Base-by-base conservation (phyloP, 2,888 invertebrate genomes). In the Euzetes globulus region DNA sequence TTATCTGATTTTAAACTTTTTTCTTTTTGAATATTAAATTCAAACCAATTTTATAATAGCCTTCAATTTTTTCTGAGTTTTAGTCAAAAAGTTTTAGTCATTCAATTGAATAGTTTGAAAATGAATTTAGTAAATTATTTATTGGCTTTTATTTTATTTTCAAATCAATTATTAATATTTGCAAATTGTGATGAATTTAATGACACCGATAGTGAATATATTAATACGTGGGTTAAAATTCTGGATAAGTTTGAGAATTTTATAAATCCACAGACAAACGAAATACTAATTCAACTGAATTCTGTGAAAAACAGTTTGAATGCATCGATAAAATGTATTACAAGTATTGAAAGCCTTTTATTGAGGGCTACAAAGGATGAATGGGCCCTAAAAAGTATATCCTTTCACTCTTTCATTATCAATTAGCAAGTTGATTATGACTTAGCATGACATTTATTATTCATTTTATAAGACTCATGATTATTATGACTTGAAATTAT, bases 321-420 rank as follows among this genome's bases (percentile, higher is more conserved):
- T 47, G 37, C 27, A 6, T 45, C 63, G 9, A 63, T 17, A n/a
- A 37, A 65, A 65, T 72, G 74, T 70, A 3, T 47, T 13, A 55
- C 29, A 19, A 41, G 70, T 68, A 68, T 71, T 74, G 74, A 70
- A 55, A 37, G 47, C 22, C 45, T 74, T 47, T n/a, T 74, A 27
- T n/a, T 27, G 1, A 68, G 45, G 29, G 50, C 74, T 47, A 55
- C 47, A 15, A 47, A 45, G 37, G 68, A 74, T 29, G 50, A 74
- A 6, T 74, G 74, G 74, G 68, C 70, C 33, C 29, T 74, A 5
- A 68, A 74, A 74, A 74, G 74, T 72, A n/a, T 22, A 33, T 27
- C 2, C 1, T 33, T 6, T 9, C 33, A 33, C n/a, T n/a, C n/a
- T n/a, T n/a, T n/a, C n/a, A n/a, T n/a, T n/a, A n/a, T n/a, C n/a